A percentile compares a stretch with the other conserved stretches of the same genome.
phyloP scores from a whole-genome alignment of 2,113 vertebrate genomes.

The Psilopogon haemacephalus region DNA sequence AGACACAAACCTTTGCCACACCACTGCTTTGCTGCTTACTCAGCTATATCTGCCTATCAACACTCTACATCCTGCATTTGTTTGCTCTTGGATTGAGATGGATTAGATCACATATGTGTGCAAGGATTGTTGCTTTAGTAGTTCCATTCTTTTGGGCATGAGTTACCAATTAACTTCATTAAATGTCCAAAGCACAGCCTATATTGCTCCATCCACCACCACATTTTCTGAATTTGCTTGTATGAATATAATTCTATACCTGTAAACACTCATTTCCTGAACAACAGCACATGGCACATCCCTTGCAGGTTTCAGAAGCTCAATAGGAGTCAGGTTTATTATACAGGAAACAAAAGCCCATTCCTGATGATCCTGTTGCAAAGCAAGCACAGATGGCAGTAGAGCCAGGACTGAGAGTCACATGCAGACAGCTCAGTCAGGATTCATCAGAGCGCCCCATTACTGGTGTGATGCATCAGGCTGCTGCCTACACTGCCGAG shows the following conservation, averaged over 20 bases:
- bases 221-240: not conserved
- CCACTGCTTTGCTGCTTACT: not conserved
- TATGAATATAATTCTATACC: not conserved
- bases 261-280: not conserved
- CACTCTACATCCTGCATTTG: not conserved
- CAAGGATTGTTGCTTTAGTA: not conserved
- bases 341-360: not conserved
- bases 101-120: not conserved
- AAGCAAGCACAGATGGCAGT: not conserved
- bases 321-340: not conserved
- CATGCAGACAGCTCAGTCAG: rapidly evolving
- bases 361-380: not conserved
- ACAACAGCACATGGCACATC: not conserved
- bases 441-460: not conserved
- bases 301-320: not conserved
- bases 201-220: not conserved
- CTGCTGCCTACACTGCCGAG: not conserved
- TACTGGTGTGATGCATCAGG: not conserved
- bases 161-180: not conserved
- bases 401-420: not conserved
- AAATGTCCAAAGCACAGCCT: not conserved
- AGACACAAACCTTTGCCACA: not conserved
- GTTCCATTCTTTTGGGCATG: not conserved
- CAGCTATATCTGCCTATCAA: not conserved
- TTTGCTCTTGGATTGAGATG: not conserved